Conservation (phyloP, 1,140 invertebrate species). For the Condylostylus longicornis region DNA sequence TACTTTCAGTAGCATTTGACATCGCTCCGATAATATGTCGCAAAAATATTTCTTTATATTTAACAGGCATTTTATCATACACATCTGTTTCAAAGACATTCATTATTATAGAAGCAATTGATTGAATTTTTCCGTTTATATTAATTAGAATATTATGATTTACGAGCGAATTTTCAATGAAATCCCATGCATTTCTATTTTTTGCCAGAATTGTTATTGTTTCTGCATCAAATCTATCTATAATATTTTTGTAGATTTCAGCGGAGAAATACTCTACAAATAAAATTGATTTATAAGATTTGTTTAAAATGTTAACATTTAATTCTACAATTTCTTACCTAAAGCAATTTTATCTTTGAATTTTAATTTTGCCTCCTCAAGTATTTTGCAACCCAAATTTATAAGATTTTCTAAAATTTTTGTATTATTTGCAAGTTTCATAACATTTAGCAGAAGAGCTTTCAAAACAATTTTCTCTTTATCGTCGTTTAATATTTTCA, state of each 20-base stretch:
- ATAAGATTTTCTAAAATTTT: too few species aligned
- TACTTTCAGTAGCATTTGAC: conserved; percentile 37
- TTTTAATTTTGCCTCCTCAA: too few species aligned
- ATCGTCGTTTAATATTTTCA: too few species aligned
- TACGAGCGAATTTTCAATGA: conserved; percentile 16
- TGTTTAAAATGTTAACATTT: too few species aligned
- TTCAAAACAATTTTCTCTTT: too few species aligned
- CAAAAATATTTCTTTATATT: conserved; percentile 31
- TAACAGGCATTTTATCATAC: conserved; percentile 34
- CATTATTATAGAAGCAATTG: conserved; percentile 20
- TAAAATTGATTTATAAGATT: too few species aligned
- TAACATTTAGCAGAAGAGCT: too few species aligned
- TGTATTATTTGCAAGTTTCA: too few species aligned
- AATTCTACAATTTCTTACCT: too few species aligned
- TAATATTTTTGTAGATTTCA: conserved; percentile 17
- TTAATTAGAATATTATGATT: conserved; percentile 15
- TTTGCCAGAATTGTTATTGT: conserved; percentile 9
- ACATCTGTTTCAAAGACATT: conserved; percentile 38
- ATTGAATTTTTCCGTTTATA: conserved; percentile 16
- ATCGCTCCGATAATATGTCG: conserved; percentile 34
- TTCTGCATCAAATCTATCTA: conserved; percentile 16
- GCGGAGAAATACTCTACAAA: too few species aligned
- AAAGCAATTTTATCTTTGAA: too few species aligned
- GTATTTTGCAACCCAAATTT: too few species aligned
- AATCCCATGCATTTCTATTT: conserved; percentile 16